Base-by-base conservation (phyloP, 2,113 vertebrate genomes). In the Cyanocitta stelleri region DNA sequence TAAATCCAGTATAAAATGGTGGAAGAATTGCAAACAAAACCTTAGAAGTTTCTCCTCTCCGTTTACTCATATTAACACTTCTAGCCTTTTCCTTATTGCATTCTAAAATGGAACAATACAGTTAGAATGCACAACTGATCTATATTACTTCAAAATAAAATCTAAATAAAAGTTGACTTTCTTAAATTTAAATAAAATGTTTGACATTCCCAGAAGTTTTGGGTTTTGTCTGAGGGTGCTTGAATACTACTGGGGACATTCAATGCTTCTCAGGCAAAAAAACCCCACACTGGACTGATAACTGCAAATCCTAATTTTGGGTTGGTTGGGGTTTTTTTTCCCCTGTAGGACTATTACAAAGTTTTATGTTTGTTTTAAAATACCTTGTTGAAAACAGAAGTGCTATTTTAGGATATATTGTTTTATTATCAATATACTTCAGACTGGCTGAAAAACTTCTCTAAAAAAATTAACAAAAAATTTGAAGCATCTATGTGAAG, bases 211-310 rank as follows among this genome's bases (percentile, higher is more conserved):
- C 30, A 78, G 19, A 63, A 17, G 11, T 27, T 43, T 54, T 21
- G 13, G 20, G 5, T 21, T 62, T 66, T 61, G 55, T 41, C 41
- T 61, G 48, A 69, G 51, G 23, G 9, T 29, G 33, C 35, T 80
- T 63, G 8, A 89, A 55, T 59, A 66, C 43, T 56, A 41, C 1
- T 41, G 29, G 46, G 26, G 69, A 61, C 13, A n/a, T 68, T 61
- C 41, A 44, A 1, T 87, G 54, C 41, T 67, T 39, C 24, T 55
- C 39, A 59, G n/a, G 29, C 44, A 46, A 73, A 79, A 76, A 37
- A 37, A 0, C 0, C 10, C 10, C 30, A 32, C 41, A 46, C 2
- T 35, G n/a, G 30, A 71, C 3, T 51, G 30, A 3, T n/a, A 95
- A 61, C 27, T 59, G 39, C 11, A 87, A 80, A 89, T 81, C 18